These are phyloP conservation scores for Drosophila leonis DNA, from an alignment of 2,888 invertebrate species.

Conservation along the genomic window DNA sequence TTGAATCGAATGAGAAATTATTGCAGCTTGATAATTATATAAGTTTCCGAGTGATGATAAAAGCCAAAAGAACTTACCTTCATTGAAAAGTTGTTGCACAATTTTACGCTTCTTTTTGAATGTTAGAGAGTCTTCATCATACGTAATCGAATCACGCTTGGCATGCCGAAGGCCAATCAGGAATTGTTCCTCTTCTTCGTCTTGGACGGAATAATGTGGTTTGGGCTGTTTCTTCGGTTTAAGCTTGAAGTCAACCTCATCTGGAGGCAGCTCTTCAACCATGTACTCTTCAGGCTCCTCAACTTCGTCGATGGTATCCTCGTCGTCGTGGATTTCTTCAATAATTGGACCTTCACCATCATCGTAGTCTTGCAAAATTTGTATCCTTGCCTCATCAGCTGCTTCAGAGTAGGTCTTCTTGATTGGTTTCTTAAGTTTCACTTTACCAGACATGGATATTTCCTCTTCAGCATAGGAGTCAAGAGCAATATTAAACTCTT, in stretches of 20 bases:
- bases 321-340: slow-evolving; percentile 89
- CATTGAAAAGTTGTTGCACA: slow-evolving; percentile 87
- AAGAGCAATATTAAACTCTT: slow-evolving; percentile 94
- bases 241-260: slow-evolving; percentile 86
- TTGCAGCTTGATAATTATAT: slow-evolving; percentile 30
- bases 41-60: not conserved
- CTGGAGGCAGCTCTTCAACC: slow-evolving; percentile 87
- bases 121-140: slow-evolving; percentile 89
- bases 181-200: slow-evolving; percentile 87
- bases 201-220: slow-evolving; percentile 87
- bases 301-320: slow-evolving; percentile 86
- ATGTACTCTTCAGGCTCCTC: slow-evolving; percentile 86
- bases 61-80: slow-evolving; percentile 75
- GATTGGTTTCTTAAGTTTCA: slow-evolving; percentile 91
- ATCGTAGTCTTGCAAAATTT: slow-evolving; percentile 88
- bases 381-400: slow-evolving; percentile 91
- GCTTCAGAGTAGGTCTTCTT: slow-evolving; percentile 92
- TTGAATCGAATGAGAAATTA: slow-evolving; percentile 47
- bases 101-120: slow-evolving; percentile 90
- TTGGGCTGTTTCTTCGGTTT: slow-evolving; percentile 86
- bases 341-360: slow-evolving; percentile 87
- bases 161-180: slow-evolving; percentile 86
- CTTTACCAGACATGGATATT: slow-evolving; percentile 93
- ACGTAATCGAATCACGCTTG: slow-evolving; percentile 86
- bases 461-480: slow-evolving; percentile 95